A percentile compares a stretch with the other conserved stretches of the same genome.
These are phyloP conservation scores for Erethizon dorsatum DNA, from an alignment of 2,797 vertebrate species.

Conservation along the genomic window DNA sequence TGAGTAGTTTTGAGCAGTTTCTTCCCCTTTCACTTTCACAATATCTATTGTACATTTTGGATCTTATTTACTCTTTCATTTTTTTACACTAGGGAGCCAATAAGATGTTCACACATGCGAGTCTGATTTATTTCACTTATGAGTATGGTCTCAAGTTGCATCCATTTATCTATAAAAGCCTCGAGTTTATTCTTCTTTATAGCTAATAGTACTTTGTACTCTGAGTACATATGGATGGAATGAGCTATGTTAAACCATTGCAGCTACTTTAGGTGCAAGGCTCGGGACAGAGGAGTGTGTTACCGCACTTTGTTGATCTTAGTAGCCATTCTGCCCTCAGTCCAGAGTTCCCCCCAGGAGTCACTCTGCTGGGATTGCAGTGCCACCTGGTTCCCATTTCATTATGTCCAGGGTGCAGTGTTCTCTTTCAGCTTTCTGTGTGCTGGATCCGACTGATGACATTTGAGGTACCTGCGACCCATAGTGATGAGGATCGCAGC, in stretches of 20 bases:
- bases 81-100: too few relatives aligned
- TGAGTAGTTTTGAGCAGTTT: too few relatives aligned
- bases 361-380: conserved; percentile 62
- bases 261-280: background rate
- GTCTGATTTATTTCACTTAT: too few relatives aligned
- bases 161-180: too few relatives aligned
- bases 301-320: conserved; percentile 9
- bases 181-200: too few relatives aligned
- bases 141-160: too few relatives aligned
- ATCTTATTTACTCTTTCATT: too few relatives aligned
- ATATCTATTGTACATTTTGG: too few relatives aligned
- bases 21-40: too few relatives aligned
- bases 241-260: background rate
- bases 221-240: background rate
- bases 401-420: conserved; percentile 72
- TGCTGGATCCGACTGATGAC: conserved; percentile 81
- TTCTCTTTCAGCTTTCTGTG: conserved; percentile 81
- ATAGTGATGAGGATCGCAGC: conserved; percentile 86
- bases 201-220: background rate
- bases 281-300: background rate
- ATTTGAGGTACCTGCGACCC: conserved; percentile 87
- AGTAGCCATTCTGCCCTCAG: conserved; percentile 14
- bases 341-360: conserved; percentile 55
- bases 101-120: too few relatives aligned
- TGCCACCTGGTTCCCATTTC: conserved; percentile 84